These are phyloP conservation scores for Melanocharis versteri DNA, from an alignment of 2,113 vertebrate species.

Conservation along the genomic window DNA sequence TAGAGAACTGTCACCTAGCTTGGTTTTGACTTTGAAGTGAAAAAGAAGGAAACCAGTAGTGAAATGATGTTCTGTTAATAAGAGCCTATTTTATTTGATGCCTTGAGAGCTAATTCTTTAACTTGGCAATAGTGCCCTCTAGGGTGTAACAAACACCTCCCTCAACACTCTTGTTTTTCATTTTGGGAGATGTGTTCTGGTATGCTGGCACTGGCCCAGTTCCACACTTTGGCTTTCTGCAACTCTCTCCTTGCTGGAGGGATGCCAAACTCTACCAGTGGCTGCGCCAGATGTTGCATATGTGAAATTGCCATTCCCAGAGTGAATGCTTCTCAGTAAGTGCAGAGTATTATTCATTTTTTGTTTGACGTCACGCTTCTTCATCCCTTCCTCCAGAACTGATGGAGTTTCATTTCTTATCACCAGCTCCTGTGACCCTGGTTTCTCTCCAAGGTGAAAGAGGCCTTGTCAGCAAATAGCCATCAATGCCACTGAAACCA, in stretches of 20 bases:
- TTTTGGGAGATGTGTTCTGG: background rate
- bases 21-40: background rate
- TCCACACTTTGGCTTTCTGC: background rate
- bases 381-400: slow-evolving; percentile 34
- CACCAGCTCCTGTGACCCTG: background rate
- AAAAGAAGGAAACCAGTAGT: background rate
- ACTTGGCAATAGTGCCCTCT: slow-evolving; percentile 52
- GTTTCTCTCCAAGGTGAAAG: slow-evolving; percentile 33
- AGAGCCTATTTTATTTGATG: background rate
- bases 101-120: background rate
- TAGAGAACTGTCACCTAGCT: background rate
- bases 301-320: background rate
- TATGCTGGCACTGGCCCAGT: background rate
- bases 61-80: background rate
- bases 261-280: background rate
- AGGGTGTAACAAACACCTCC: background rate
- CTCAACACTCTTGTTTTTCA: background rate
- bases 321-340: background rate
- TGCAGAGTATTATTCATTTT: background rate
- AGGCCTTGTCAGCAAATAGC: background rate
- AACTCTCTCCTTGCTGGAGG: background rate
- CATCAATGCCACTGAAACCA: background rate
- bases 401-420: slow-evolving; percentile 42
- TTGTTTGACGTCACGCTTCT: slow-evolving; percentile 31
- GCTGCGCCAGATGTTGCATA: background rate